phyloP scores from a whole-genome alignment of 2,113 vertebrate species.

The Oophaga pumilio region DNA sequence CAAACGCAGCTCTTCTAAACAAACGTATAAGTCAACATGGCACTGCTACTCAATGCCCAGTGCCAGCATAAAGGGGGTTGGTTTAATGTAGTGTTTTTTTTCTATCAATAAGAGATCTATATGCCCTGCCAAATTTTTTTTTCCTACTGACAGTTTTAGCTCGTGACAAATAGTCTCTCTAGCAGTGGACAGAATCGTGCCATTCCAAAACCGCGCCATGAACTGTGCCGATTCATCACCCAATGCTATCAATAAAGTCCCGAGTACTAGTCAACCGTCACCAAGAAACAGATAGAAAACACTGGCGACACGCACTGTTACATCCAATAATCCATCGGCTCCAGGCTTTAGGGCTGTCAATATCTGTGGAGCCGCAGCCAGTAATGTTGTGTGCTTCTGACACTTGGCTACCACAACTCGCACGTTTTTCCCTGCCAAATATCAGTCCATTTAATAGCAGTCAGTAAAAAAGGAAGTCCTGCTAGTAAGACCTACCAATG shows the following conservation, averaged over 20 bases:
- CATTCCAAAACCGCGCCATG: neutral
- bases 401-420: neutral
- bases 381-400: neutral
- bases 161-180: no score
- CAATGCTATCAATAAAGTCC: neutral
- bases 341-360: neutral
- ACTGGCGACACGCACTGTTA: neutral
- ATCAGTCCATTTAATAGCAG: slow-evolving; percentile 10
- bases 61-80: neutral
- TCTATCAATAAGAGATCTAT: neutral
- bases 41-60: neutral
- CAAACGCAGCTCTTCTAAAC: neutral
- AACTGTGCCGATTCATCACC: neutral
- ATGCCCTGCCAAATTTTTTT: neutral
- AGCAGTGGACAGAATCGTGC: neutral
- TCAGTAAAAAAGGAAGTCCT: neutral
- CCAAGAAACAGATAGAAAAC: neutral
- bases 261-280: neutral
- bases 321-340: neutral
- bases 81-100: neutral
- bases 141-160: neutral
- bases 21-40: neutral
- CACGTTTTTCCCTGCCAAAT: neutral
- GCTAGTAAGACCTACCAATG: neutral
- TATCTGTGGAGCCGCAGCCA: neutral